Evolutionary conservation across 1,140 invertebrate species (phyloP).

Genomic region (Plodia interpunctella): DNA sequence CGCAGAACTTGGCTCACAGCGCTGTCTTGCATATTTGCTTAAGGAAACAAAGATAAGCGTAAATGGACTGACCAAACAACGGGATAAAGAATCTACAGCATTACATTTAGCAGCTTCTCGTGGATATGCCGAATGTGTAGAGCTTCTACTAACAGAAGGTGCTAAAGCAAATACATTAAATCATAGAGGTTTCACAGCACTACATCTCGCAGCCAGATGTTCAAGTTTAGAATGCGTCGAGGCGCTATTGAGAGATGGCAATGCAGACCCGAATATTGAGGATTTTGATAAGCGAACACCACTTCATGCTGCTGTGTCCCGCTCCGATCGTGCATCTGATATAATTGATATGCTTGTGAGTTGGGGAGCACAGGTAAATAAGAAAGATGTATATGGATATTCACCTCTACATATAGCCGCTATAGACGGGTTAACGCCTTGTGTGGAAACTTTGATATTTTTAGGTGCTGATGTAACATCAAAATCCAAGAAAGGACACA

Average conservation of each 20-base stretch:
- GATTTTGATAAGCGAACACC: constrained; percentile 78
- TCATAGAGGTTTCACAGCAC: constrained; percentile 77
- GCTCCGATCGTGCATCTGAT: constrained; percentile 71
- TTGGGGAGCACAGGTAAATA: constrained; percentile 76
- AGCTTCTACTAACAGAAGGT: constrained; percentile 79
- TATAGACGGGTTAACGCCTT: constrained; percentile 79
- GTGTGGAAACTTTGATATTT: constrained; percentile 80
- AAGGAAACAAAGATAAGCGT: constrained; percentile 70
- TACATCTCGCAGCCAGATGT: constrained; percentile 80
- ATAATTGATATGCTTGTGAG: constrained; percentile 78
- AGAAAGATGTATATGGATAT: constrained; percentile 82
- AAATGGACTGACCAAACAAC: constrained; percentile 64
- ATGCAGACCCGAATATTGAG: constrained; percentile 77
- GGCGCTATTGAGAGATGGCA: constrained; percentile 72
- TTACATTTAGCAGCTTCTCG: constrained; percentile 83
- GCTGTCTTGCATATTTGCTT: constrained; percentile 75
- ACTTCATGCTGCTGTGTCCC: constrained; percentile 79
- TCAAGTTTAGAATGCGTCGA: constrained; percentile 78
- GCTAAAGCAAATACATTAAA: constrained; percentile 78
- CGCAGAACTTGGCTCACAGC: constrained; percentile 77
- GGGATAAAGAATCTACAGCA: constrained; percentile 79
- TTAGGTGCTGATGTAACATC: constrained; percentile 82
- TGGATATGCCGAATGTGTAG: constrained; percentile 79
- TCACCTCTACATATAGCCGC: constrained; percentile 84
- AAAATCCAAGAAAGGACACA: constrained; percentile 78